These are phyloP conservation scores for Malurus splendens DNA, from an alignment of 2,797 vertebrate species.

Conservation along the genomic window DNA sequence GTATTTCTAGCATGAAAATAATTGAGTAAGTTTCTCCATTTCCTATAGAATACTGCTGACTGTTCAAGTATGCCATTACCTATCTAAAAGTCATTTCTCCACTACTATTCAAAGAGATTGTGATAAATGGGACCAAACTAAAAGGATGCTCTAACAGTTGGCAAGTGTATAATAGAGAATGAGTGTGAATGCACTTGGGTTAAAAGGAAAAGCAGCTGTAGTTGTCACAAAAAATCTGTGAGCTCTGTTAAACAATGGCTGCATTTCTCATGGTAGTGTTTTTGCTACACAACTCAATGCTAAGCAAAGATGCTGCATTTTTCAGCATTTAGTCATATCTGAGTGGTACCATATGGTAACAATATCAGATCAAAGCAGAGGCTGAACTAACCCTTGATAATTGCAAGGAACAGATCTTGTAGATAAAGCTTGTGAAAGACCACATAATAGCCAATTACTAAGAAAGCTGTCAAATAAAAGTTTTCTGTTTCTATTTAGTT, in stretches of 20 bases:
- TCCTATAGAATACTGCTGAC: background rate
- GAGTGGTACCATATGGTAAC: background rate
- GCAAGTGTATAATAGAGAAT: background rate
- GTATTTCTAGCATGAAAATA: background rate
- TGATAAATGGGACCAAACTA: conserved; percentile 14
- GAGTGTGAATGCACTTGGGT: background rate
- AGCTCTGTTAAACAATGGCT: conserved; percentile 7
- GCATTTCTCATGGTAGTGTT: background rate
- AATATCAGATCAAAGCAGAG: background rate
- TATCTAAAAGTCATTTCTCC: background rate
- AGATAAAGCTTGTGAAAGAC: background rate
- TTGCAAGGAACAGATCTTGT: background rate
- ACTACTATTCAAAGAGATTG: background rate
- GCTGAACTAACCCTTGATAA: background rate
- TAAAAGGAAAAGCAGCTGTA: conserved; percentile 14
- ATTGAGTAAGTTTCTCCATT: background rate
- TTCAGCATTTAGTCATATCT: background rate
- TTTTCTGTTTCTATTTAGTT: background rate
- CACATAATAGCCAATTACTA: background rate
- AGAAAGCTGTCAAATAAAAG: background rate
- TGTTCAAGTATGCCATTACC: background rate
- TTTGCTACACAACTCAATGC: background rate
- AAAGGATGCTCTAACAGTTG: background rate
- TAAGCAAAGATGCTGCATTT: background rate
- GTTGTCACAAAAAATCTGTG: background rate